Percentiles rank a stretch among this genome's conserved stretches.
Evolutionary conservation across 2,797 vertebrate species (phyloP).

Genomic region (Sebastes cheni): DNA sequence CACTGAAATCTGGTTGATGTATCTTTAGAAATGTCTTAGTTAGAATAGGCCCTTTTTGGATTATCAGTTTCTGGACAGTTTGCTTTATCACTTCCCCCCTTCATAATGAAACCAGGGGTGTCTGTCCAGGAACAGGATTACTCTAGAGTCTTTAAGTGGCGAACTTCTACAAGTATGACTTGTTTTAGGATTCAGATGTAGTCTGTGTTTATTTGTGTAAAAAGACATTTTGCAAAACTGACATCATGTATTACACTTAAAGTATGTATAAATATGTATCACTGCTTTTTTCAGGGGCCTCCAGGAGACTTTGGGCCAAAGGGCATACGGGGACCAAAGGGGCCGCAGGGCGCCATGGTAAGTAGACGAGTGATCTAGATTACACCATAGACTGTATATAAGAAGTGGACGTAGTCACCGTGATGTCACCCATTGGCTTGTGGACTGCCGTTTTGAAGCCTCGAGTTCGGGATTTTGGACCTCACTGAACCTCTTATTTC

Average conservation of each 20-base stretch:
- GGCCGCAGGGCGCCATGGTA: constrained; percentile 90
- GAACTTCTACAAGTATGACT: rapidly evolving
- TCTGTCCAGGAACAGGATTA: background rate
- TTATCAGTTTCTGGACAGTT: background rate
- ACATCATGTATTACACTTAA: background rate
- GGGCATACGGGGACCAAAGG: constrained; percentile 92
- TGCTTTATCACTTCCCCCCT: background rate
- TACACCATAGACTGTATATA: too few species aligned
- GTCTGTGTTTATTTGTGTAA: background rate
- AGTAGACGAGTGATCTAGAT: constrained; percentile 46
- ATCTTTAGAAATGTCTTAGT: background rate
- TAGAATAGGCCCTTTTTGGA: background rate
- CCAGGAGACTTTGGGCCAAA: constrained; percentile 93
- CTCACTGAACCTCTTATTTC: background rate
- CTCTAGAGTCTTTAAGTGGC: background rate
- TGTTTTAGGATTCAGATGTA: too few species aligned
- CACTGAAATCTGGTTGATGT: background rate
- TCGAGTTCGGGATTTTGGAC: too few species aligned
- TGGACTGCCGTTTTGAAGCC: too few species aligned
- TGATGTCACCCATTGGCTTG: too few species aligned
- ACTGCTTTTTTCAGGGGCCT: constrained; percentile 83
- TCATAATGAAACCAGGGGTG: background rate
- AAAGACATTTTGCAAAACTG: background rate
- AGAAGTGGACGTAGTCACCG: too few species aligned
- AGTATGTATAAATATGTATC: background rate